phyloP scores from a whole-genome alignment of 2,797 vertebrate genomes.

The Mustela erminea region DNA sequence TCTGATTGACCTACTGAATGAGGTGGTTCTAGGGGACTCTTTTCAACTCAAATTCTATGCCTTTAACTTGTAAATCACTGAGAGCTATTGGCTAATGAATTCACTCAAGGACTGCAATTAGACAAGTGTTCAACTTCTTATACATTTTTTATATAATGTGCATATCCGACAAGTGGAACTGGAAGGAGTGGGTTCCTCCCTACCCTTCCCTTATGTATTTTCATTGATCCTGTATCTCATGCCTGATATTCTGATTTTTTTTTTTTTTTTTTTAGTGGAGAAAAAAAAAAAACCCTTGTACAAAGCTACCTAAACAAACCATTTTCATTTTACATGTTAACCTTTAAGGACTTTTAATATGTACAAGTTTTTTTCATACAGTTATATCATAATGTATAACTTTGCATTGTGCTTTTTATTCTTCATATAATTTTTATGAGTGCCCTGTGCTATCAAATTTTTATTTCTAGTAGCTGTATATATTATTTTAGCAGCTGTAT shows the following conservation, averaged over 20 bases:
- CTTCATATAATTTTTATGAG: neutral
- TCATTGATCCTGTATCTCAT: neutral
- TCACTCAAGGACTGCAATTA: neutral
- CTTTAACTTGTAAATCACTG: neutral
- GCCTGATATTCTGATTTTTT: neutral
- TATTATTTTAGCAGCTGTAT: neutral
- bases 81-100: neutral
- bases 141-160: neutral
- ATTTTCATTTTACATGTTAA: conserved; percentile 30
- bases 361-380: neutral
- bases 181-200: neutral
- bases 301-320: neutral
- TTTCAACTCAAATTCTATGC: neutral
- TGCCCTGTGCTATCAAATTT: neutral
- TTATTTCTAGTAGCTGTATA: conserved; percentile 17
- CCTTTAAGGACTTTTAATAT: neutral
- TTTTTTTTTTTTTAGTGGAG: neutral
- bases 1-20: neutral
- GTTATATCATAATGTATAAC: neutral
- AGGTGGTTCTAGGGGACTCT: neutral
- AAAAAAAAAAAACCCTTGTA: neutral
- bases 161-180: neutral
- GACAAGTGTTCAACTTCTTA: neutral
- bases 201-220: neutral
- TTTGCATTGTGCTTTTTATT: neutral